Evolutionary conservation across 1,140 invertebrate genomes (phyloP), one percentile per base, ranked within the genome.

Genomic region (Thaumatotibia leucotreta): DNA sequence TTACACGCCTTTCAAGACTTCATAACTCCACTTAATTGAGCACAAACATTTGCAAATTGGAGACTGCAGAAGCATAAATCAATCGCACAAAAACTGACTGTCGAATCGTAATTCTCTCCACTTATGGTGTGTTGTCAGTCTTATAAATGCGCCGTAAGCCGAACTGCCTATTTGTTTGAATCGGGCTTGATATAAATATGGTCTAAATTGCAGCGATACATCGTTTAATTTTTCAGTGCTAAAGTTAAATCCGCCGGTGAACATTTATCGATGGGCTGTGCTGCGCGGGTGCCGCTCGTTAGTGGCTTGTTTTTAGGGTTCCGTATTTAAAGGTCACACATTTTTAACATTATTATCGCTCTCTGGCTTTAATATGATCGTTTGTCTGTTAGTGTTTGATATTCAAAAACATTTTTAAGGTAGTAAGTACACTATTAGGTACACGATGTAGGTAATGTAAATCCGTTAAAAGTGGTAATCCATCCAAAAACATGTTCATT

Each of bases 21-120:
- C 73, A 75, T 78, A 78, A 78, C 74, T 73, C 66, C 35, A 61
- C 31, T 73, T 77, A 77, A 79, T 77, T 79, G 76, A 68, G 75
- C 70, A 69, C 72, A 73, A 77, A 74, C 66, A 76, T 75, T 77
- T 72, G 70, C 75, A 75, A 79, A 79, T 81, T 79, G 75, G 70
- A 45, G 63, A 72, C 62, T 73, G 64, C 64, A 65, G 68, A 69
- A n/a, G 45, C 50, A 73, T 80, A 76, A 76, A 80, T 80, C 74
- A 74, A 74, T 77, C 23, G 63, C 27, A 32, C 14, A 63, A 65
- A 45, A 65, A 58, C 52, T 3, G 52, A 58, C n/a, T 54, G 27
- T 32, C 22, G 35, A 39, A 31, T 64, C 50, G 63, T 67, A 67
- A 69, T 65, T 66, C 54, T 64, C 67, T 35, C 20, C 65, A 31